Evolutionary conservation across 2,113 vertebrate genomes (phyloP).

Genomic region (Bombycilla garrulus): DNA sequence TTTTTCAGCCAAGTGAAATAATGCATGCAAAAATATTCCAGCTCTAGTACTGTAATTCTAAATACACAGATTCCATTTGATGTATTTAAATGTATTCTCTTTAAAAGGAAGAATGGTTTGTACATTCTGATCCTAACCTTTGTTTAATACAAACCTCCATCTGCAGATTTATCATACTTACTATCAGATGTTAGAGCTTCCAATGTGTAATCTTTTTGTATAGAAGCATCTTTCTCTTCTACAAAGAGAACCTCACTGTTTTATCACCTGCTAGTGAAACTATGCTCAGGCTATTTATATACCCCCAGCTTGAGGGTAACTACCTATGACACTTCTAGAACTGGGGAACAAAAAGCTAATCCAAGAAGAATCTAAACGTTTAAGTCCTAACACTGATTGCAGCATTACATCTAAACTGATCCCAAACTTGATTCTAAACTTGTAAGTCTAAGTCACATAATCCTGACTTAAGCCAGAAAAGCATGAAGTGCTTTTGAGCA

Average conservation of each 20-base stretch:
- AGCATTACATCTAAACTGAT: not conserved
- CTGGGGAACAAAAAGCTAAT: conserved; percentile 75
- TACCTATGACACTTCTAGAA: not conserved
- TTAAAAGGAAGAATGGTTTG: not conserved
- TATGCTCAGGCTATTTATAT: not conserved
- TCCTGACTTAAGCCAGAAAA: not conserved
- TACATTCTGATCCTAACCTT: not conserved
- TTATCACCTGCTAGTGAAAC: not conserved
- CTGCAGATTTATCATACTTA: not conserved
- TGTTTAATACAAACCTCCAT: not conserved
- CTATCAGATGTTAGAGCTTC: not conserved
- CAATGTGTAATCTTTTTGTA: not conserved
- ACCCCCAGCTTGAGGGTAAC: not conserved
- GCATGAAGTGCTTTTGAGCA: not conserved
- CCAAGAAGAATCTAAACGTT: conserved; percentile 80
- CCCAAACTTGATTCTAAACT: not conserved
- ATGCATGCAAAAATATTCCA: not conserved
- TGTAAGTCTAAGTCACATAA: not conserved
- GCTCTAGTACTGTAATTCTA: not conserved
- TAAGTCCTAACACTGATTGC: not conserved
- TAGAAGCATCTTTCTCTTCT: not conserved
- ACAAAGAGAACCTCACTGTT: not conserved
- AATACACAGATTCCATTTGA: not conserved
- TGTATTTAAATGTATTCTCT: not conserved
- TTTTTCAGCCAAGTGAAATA: not conserved